phyloP scores from a whole-genome alignment of 2,797 vertebrate genomes.

The Poeciliopsis infans region DNA sequence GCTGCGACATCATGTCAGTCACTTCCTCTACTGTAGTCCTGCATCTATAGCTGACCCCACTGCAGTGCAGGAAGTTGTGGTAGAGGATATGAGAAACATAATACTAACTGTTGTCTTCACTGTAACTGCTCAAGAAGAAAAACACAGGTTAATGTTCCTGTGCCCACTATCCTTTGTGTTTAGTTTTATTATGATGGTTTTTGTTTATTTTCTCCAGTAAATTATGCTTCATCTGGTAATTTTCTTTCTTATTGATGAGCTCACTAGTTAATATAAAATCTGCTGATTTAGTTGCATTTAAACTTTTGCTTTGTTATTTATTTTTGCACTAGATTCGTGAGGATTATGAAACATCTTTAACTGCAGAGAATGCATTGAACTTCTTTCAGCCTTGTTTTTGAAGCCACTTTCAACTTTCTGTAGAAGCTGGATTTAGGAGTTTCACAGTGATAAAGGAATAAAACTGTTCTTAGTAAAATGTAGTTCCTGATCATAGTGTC shows the following conservation, averaged over 20 bases:
- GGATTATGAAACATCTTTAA: conserved; percentile 1
- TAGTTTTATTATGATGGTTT: not conserved
- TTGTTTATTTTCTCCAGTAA: not conserved
- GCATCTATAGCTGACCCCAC: conserved; percentile 1
- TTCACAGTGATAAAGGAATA: not conserved
- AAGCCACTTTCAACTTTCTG: not conserved
- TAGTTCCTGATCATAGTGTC: not conserved
- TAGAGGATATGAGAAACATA: conserved; percentile 13
- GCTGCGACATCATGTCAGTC: conserved; percentile 13
- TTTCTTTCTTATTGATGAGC: not conserved
- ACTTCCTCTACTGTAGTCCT: conserved; percentile 22
- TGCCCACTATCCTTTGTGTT: not conserved
- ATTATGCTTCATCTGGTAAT: not conserved
- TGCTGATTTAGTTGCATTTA: not conserved
- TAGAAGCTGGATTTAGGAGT: not conserved
- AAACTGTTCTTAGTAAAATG: not conserved
- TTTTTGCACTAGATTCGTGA: not conserved
- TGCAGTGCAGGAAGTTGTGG: conserved; percentile 7
- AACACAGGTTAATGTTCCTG: not conserved
- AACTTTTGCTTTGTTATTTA: too few species aligned
- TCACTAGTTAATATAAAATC: not conserved
- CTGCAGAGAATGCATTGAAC: not conserved
- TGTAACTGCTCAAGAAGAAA: not conserved
- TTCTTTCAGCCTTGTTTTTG: not conserved
- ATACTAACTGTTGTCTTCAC: not conserved